phyloP scores from a whole-genome alignment of 1,140 invertebrate species.

The Aphaenogaster rudis region DNA sequence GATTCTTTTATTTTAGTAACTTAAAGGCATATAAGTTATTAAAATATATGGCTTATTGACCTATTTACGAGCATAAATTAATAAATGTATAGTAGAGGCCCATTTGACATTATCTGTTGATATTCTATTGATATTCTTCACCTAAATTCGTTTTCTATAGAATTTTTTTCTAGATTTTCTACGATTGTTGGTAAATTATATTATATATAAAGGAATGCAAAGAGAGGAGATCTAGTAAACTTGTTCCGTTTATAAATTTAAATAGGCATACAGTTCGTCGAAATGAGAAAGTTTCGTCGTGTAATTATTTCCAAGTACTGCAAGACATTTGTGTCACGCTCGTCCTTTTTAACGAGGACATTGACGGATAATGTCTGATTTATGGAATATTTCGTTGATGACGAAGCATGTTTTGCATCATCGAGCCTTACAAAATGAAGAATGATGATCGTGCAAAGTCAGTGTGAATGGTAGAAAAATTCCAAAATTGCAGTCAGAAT shows the following conservation, averaged over 20 bases:
- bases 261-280: constrained; percentile 27
- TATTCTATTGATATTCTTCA: constrained; percentile 41
- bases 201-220: constrained; percentile 31
- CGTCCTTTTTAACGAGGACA: constrained; percentile 6
- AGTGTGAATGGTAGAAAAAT: constrained; percentile 64
- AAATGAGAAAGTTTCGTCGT: constrained; percentile 29
- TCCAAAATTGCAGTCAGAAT: constrained; percentile 71
- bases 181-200: constrained; percentile 41
- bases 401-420: constrained; percentile 16
- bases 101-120: constrained; percentile 42
- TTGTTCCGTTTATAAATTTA: constrained; percentile 38
- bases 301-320: constrained; percentile 40
- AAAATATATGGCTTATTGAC: constrained; percentile 46
- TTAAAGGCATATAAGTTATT: constrained; percentile 23
- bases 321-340: constrained; percentile 27
- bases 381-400: constrained; percentile 36
- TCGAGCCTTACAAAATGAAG: constrained; percentile 47
- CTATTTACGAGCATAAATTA: constrained; percentile 33
- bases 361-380: constrained; percentile 13
- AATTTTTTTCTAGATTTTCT: constrained; percentile 55
- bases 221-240: not conserved
- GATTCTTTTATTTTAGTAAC: constrained; percentile 19
- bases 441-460: constrained; percentile 74
- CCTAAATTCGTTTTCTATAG: constrained; percentile 36
- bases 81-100: not conserved